Evolutionary conservation across 2,888 invertebrate species (phyloP).

Genomic region (Calameuta pallipes): DNA sequence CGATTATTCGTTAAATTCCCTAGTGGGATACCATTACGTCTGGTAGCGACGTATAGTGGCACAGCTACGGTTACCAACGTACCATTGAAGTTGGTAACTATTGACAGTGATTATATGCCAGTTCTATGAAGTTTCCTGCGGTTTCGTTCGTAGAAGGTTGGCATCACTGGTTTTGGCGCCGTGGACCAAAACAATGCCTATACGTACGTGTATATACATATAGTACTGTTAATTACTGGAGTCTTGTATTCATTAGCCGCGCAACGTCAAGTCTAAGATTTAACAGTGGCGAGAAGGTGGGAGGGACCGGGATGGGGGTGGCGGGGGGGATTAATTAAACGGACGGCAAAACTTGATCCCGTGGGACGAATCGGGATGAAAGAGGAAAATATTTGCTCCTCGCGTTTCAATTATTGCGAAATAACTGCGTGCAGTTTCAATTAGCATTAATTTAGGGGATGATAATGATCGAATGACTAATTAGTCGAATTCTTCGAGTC

Average conservation of each 20-base stretch:
- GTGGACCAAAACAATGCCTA: not conserved
- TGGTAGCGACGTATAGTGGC: not conserved
- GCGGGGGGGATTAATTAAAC: not conserved
- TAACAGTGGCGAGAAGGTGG: not conserved
- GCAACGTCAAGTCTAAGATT: not conserved
- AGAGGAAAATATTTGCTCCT: not conserved
- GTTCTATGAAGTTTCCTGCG: not conserved
- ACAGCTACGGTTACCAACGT: not conserved
- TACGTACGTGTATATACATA: not conserved
- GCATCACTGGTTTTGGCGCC: not conserved
- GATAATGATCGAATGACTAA: not conserved
- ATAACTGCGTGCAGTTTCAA: not conserved
- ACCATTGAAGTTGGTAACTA: no score
- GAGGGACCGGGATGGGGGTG: not conserved
- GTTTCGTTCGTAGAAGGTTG: not conserved
- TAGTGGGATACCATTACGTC: not conserved
- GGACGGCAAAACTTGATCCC: not conserved
- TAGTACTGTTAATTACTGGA: not conserved
- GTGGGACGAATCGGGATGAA: not conserved
- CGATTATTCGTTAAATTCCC: not conserved
- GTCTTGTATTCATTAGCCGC: not conserved
- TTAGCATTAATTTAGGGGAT: not conserved
- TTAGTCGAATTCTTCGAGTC: not conserved
- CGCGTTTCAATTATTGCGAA: not conserved
- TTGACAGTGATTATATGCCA: not conserved